Base-by-base conservation (phyloP, 2,797 vertebrate species). In the Scolopax rusticola region DNA sequence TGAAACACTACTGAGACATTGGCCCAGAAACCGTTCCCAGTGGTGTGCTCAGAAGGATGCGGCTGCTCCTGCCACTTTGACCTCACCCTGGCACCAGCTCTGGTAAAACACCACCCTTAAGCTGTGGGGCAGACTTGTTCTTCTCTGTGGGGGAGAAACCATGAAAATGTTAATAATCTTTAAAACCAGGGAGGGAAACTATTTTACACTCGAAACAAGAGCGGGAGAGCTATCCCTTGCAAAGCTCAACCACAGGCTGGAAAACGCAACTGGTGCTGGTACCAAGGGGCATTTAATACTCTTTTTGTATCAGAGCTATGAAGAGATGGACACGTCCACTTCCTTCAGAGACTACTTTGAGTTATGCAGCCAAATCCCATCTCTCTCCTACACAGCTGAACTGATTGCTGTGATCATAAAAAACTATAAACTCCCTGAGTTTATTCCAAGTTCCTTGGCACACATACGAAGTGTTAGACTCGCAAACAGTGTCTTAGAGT, bases 381-480 rank as follows among this genome's bases (percentile, higher is more conserved):
- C 86, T 84, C 67, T 91, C 8, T 74, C 43, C 70, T 78, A 74
- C 38, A 54, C 59, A 77, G 57, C 48, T 77, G 60, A 94, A 82
- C 64, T 75, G 69, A 96, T 56, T 77, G 67, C 64, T 87, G 59
- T 20, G 81, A 94, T 74, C 68, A 82, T 28, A 89, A 86, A 74
- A 90, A 60, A 40, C 16, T 80, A 84, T 93, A 89, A 90, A 86
- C 74, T 74, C 2, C 0, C 23, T 16, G 23, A 86, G 41, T 84
- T 89, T 92, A 93, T 50, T 91, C 77, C 83, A 87, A 74, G 43
- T 78, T 93, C 48, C 57, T 60, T 60, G 47, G 83, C 83, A 91
- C 1, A 2, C 1, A 2, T 1, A 6, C 82, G 45, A 93, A 84
- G 70, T n/a, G 45, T 88, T 63, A 60, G 73, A 84, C 67, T 88